Evolutionary conservation across 2,797 vertebrate species (phyloP).

Genomic region (Melanotaenia trifasciata): DNA sequence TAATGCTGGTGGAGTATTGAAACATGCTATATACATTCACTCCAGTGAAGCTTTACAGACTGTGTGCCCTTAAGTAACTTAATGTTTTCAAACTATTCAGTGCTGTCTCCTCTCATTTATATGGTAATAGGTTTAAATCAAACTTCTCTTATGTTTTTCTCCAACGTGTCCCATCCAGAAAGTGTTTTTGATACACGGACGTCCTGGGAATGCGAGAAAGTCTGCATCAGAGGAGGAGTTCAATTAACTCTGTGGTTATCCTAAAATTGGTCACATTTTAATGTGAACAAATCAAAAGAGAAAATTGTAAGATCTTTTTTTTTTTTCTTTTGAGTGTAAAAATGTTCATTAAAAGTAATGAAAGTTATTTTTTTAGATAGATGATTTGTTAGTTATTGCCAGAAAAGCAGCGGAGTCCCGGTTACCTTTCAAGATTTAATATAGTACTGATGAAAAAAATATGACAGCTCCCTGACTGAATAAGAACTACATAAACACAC

Average conservation of each 20-base stretch:
- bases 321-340: background rate
- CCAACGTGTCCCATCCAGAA: background rate
- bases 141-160: background rate
- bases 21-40: background rate
- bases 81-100: too few relatives aligned
- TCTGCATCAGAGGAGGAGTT: background rate
- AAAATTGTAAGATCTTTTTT: background rate
- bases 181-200: background rate
- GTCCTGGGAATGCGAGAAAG: too few relatives aligned
- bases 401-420: background rate
- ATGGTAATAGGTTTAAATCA: background rate
- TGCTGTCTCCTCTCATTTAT: background rate
- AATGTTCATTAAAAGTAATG: background rate
- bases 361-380: background rate
- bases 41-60: background rate
- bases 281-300: background rate
- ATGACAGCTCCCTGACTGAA: background rate
- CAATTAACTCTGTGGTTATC: background rate
- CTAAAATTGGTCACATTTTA: background rate
- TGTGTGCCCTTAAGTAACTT: too few relatives aligned
- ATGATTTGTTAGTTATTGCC: background rate
- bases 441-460: slow-evolving; percentile 1
- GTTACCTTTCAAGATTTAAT: background rate
- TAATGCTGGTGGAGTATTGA: background rate
- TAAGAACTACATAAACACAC: background rate